Evolutionary conservation across 2,888 invertebrate genomes (phyloP).

Genomic region (Ptycholaimellus sp.): DNA sequence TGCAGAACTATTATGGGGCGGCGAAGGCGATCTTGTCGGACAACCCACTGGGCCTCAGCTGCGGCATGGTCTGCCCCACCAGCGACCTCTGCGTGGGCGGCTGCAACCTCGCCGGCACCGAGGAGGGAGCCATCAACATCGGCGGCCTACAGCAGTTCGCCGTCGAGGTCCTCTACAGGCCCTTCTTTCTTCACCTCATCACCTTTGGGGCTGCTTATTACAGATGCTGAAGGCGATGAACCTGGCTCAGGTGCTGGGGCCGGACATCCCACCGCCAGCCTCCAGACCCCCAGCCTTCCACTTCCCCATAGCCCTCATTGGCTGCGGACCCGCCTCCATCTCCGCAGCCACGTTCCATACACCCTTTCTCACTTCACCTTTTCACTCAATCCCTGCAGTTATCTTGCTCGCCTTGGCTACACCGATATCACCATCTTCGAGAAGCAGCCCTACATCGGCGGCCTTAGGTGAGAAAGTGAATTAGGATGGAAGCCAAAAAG

Average conservation of each 20-base stretch:
- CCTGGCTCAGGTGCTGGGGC: conserved; percentile 58
- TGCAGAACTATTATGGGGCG: conserved; percentile 84
- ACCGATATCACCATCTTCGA: conserved; percentile 71
- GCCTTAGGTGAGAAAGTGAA: conserved; percentile 57
- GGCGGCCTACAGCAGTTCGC: conserved; percentile 94
- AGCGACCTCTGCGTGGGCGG: conserved; percentile 93
- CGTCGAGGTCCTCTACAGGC: conserved; percentile 45
- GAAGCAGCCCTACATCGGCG: conserved; percentile 59
- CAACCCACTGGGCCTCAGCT: conserved; percentile 77
- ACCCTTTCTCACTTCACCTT: no score
- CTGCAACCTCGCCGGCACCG: conserved; percentile 77
- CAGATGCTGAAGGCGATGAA: conserved; percentile 62
- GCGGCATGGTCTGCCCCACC: conserved; percentile 96
- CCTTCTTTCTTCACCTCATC: not conserved
- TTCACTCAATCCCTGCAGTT: no score
- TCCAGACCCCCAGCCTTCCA: conserved; percentile 27
- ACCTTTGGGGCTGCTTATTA: not conserved
- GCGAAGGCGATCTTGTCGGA: conserved; percentile 79
- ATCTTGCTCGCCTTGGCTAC: conserved; percentile 78
- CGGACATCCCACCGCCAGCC: conserved; percentile 28
- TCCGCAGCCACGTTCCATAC: conserved; percentile 87
- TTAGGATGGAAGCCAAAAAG: no score
- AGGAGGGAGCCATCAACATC: conserved; percentile 93
- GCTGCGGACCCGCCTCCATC: conserved; percentile 83
- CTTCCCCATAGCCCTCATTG: conserved; percentile 57